phyloP scores from a whole-genome alignment of 1,140 invertebrate species.

The Apis mellifera region DNA sequence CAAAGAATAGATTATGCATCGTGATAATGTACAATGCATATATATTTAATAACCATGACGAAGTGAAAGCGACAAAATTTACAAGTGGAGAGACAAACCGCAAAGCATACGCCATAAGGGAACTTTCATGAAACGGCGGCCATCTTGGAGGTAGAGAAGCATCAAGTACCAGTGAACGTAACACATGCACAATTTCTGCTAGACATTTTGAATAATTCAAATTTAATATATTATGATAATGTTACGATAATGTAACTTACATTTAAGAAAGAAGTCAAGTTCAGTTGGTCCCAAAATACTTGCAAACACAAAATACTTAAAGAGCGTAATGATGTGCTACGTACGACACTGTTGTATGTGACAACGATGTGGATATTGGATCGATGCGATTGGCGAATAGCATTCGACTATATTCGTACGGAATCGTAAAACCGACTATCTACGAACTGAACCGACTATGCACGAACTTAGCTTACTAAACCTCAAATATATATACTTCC shows the following conservation, averaged over 20 bases:
- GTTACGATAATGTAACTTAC: conserved; percentile 67
- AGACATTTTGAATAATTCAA: conserved; percentile 17
- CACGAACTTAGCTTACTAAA: not conserved
- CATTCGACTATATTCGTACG: conserved; percentile 57
- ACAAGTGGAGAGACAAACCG: conserved; percentile 7
- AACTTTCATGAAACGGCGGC: conserved; percentile 70
- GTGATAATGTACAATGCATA: not conserved
- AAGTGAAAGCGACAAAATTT: conserved; percentile 29
- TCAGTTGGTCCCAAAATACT: conserved; percentile 70
- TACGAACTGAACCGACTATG: conserved; percentile 28
- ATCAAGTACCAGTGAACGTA: conserved; percentile 62
- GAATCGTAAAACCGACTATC: conserved; percentile 54
- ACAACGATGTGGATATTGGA: conserved; percentile 74
- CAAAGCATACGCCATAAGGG: conserved; percentile 67
- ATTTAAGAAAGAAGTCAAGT: conserved; percentile 61
- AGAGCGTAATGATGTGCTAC: conserved; percentile 65
- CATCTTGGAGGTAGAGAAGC: conserved; percentile 73
- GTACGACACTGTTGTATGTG: conserved; percentile 72
- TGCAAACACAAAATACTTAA: conserved; percentile 63
- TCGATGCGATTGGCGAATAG: conserved; percentile 75
- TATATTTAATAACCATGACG: not conserved
- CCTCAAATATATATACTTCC: conserved; percentile 13
- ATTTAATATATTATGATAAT: conserved; percentile 23
- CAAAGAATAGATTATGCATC: conserved; percentile 6
- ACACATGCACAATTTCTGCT: conserved; percentile 67